Percentiles rank a stretch among this genome's conserved stretches.
Evolutionary conservation across 2,797 vertebrate genomes (phyloP).

Genomic region (Oophaga sylvatica): DNA sequence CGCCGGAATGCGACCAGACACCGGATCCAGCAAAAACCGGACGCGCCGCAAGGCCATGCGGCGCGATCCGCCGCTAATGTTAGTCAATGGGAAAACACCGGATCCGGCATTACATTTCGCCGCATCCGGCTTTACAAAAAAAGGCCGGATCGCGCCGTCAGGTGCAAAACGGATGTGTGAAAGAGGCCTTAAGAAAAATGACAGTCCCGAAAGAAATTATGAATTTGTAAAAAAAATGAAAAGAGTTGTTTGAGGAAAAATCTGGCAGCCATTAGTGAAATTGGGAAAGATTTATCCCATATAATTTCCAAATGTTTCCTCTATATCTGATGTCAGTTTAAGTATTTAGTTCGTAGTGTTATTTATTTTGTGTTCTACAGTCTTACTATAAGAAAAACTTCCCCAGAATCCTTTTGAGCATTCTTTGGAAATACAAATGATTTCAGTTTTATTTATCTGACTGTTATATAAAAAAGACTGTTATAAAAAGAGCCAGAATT

Average conservation of each 20-base stretch:
- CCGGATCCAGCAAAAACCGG: too few species aligned
- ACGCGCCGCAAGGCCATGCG: too few species aligned
- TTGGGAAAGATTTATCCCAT: constrained; percentile 31
- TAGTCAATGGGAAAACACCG: too few species aligned
- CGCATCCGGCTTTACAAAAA: too few species aligned
- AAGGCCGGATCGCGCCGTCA: too few species aligned
- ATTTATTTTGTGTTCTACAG: neutral
- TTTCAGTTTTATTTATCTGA: neutral
- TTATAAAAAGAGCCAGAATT: neutral
- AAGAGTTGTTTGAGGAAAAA: constrained; percentile 27
- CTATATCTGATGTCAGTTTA: neutral
- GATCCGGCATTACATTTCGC: too few species aligned
- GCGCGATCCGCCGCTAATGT: too few species aligned
- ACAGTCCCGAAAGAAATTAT: constrained; percentile 7
- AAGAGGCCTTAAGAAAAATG: neutral
- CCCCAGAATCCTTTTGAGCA: neutral
- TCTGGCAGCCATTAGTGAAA: constrained; percentile 32
- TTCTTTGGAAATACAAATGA: neutral
- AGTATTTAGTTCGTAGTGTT: constrained; percentile 4
- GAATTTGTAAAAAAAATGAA: constrained; percentile 26
- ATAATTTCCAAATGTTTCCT: constrained; percentile 34
- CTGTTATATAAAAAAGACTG: neutral
- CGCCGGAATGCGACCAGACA: too few species aligned
- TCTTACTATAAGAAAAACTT: neutral
- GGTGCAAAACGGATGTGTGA: too few species aligned